phyloP scores from a whole-genome alignment of 2,113 vertebrate genomes.

The Chiloscyllium plagiosum region DNA sequence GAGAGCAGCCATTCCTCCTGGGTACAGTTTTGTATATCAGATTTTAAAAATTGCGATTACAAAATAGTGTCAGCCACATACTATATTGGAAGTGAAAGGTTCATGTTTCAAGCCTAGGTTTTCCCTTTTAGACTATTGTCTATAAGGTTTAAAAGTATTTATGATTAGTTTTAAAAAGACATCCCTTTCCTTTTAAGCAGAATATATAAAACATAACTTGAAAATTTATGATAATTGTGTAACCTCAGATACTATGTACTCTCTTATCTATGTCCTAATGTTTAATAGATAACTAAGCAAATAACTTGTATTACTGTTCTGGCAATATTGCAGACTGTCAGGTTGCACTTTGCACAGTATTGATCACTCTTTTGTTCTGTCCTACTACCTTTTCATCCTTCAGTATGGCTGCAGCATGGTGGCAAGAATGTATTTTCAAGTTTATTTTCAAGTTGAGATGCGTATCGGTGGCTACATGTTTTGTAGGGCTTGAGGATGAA shows the following conservation, averaged over 20 bases:
- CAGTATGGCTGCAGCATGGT: too few relatives aligned
- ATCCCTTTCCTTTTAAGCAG: background rate
- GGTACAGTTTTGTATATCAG: background rate
- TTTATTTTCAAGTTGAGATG: background rate
- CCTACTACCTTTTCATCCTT: too few relatives aligned
- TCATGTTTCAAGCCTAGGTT: background rate
- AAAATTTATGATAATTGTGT: background rate
- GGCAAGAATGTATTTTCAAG: background rate
- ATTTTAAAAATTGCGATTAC: background rate
- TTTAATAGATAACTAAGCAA: background rate
- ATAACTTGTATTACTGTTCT: background rate
- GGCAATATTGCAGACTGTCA: background rate
- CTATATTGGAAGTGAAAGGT: background rate
- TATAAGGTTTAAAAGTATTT: background rate
- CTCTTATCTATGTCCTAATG: background rate
- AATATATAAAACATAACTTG: background rate
- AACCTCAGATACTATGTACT: too few relatives aligned
- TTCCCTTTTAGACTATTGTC: background rate
- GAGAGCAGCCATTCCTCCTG: background rate
- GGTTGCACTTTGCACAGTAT: background rate
- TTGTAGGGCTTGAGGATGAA: too few relatives aligned
- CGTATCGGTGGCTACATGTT: background rate
- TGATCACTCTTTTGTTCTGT: background rate
- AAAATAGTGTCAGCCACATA: background rate
- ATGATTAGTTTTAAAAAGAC: too few relatives aligned